Conservation (phyloP, 2,797 vertebrate species). For the Melanogrammus aeglefinus region DNA sequence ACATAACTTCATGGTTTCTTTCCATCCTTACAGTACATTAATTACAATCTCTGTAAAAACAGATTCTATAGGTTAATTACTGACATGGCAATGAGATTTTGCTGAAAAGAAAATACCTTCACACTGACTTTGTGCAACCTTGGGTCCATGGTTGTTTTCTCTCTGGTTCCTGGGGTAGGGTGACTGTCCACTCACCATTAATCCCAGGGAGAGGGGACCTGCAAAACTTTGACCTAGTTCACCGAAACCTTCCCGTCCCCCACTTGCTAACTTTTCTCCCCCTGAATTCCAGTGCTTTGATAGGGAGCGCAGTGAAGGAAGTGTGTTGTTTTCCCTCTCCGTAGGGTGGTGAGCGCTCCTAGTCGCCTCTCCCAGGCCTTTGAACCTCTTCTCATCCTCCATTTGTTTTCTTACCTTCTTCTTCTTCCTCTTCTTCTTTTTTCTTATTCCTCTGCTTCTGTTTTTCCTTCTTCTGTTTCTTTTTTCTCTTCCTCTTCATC, state of each 20-base stretch:
- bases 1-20: too few species aligned
- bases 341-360: conserved; percentile 53
- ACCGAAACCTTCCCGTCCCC: conserved; percentile 59
- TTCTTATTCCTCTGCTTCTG: too few species aligned
- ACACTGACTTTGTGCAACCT: too few species aligned
- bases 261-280: conserved; percentile 40
- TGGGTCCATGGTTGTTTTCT: too few species aligned
- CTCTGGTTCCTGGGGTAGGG: conserved; percentile 10
- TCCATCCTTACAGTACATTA: too few species aligned
- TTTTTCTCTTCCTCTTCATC: too few species aligned
- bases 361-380: conserved; percentile 32
- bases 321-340: conserved; percentile 67
- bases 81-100: conserved; percentile 34
- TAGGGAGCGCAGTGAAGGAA: conserved; percentile 68
- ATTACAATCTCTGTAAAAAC: too few species aligned
- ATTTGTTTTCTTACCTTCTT: too few species aligned
- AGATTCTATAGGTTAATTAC: too few species aligned
- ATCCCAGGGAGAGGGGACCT: conserved; percentile 40
- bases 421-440: too few species aligned
- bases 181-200: conserved; percentile 32
- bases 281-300: conserved; percentile 68
- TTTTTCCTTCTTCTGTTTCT: too few species aligned
- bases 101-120: conserved; percentile 58
- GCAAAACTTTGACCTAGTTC: conserved; percentile 70
- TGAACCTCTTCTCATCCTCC: conserved; percentile 31